phyloP scores from a whole-genome alignment of 1,140 invertebrate genomes.

The Globodera rostochiensis region DNA sequence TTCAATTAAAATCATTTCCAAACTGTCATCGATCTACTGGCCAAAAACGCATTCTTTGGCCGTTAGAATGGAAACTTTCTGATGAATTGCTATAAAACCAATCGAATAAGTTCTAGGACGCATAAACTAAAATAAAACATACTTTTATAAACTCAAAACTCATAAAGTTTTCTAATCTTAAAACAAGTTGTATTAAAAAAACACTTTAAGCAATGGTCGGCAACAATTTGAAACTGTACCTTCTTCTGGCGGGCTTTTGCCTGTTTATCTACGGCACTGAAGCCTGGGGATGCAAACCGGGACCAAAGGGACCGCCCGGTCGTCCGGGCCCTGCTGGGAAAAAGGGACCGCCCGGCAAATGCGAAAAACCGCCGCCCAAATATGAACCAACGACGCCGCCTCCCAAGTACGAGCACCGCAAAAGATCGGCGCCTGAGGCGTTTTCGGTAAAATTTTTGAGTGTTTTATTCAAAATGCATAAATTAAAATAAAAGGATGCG shows the following conservation, averaged over 20 bases:
- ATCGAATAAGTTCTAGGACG: too few relatives aligned
- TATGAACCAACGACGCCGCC: background rate
- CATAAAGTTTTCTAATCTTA: too few relatives aligned
- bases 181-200: too few relatives aligned
- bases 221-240: background rate
- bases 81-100: too few relatives aligned
- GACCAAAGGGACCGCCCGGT: background rate
- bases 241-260: background rate
- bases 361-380: background rate
- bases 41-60: too few relatives aligned
- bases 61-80: too few relatives aligned
- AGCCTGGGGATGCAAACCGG: background rate
- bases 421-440: background rate
- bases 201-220: background rate
- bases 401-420: background rate
- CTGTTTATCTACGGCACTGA: background rate
- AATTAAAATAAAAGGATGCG: background rate
- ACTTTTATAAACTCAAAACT: too few relatives aligned
- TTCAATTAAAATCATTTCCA: too few relatives aligned
- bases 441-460: background rate
- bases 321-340: too few relatives aligned
- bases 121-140: too few relatives aligned
- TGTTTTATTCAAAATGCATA: background rate
- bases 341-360: background rate
- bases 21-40: too few relatives aligned